phyloP scores from a whole-genome alignment of 2,797 vertebrate species.

The Nothura maculosa region DNA sequence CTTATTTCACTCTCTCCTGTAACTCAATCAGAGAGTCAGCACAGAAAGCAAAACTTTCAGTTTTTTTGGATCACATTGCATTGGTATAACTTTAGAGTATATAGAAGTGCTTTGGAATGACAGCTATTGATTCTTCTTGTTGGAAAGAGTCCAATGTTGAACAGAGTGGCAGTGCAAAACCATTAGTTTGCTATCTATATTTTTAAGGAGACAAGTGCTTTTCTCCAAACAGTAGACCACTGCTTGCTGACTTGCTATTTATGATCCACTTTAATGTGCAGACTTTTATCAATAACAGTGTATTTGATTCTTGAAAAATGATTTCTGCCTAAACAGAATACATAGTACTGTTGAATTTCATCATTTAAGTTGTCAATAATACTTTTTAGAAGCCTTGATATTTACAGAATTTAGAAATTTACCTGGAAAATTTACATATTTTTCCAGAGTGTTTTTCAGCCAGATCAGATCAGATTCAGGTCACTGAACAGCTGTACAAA shows the following conservation, averaged over 20 bases:
- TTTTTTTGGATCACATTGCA: background rate
- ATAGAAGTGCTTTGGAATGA: background rate
- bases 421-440: background rate
- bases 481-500: background rate
- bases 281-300: background rate
- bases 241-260: background rate
- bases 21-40: background rate
- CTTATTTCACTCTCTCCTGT: background rate
- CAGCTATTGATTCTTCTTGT: background rate
- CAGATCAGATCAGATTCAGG: background rate
- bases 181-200: background rate
- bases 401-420: background rate
- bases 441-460: background rate
- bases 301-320: background rate
- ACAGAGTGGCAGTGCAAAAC: background rate
- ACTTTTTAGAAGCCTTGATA: background rate
- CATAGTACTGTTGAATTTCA: background rate
- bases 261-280: background rate
- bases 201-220: background rate
- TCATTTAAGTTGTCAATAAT: background rate
- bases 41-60: background rate
- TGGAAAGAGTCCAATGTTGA: background rate
- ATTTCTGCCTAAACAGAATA: background rate
- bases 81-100: background rate
- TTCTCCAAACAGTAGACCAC: background rate